phyloP scores from a whole-genome alignment of 2,888 invertebrate genomes.

The Drosophila quinaria region DNA sequence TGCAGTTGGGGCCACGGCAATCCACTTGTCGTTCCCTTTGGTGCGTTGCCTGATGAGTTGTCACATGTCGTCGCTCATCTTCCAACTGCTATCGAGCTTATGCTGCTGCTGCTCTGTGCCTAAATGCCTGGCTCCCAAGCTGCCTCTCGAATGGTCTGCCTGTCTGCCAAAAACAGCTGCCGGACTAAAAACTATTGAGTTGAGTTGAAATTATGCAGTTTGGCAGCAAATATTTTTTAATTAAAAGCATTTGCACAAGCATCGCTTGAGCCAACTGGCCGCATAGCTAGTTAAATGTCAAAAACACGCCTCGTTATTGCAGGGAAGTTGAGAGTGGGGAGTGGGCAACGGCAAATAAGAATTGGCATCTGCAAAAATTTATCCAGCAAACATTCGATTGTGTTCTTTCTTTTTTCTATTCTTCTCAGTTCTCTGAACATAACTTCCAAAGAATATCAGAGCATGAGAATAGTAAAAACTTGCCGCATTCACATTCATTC shows the following conservation, averaged over 20 bases:
- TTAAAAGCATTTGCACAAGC: conserved; percentile 68
- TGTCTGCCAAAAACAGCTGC: conserved; percentile 37
- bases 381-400: conserved; percentile 69
- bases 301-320: conserved; percentile 73
- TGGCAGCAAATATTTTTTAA: conserved; percentile 73
- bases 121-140: conserved; percentile 59
- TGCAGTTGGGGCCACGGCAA: conserved; percentile 19
- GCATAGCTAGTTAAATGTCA: conserved; percentile 74
- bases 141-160: conserved; percentile 12
- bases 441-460: conserved; percentile 30
- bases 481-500: conserved; percentile 63
- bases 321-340: conserved; percentile 6
- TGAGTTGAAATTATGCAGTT: conserved; percentile 72
- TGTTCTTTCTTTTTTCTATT: conserved; percentile 32
- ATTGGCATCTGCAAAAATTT: conserved; percentile 65
- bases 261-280: conserved; percentile 50
- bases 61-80: conserved; percentile 71
- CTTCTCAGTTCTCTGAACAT: conserved; percentile 32
- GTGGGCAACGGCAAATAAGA: conserved; percentile 24
- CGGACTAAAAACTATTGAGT: conserved; percentile 60
- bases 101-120: conserved; percentile 30
- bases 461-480: conserved; percentile 55
- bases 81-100: conserved; percentile 16
- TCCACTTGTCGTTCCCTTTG: conserved; percentile 56
- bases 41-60: conserved; percentile 74